A percentile compares a stretch with the other conserved stretches of the same genome.
These are phyloP conservation scores for Arion vulgaris DNA, from an alignment of 1,140 invertebrate genomes.

Conservation along the genomic window DNA sequence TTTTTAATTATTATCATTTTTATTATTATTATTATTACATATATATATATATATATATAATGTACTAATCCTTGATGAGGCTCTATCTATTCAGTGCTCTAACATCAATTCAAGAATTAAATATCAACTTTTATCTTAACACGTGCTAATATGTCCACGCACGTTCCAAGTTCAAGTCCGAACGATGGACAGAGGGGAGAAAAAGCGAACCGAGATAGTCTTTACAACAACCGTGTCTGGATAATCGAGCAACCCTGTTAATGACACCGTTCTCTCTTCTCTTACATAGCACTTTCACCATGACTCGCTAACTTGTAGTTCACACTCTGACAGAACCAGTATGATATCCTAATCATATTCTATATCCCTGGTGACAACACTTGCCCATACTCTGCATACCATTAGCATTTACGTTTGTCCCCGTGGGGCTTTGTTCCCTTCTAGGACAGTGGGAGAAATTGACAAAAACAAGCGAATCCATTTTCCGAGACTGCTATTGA, in stretches of 20 bases:
- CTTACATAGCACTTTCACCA: not conserved
- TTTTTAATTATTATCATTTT: too few species aligned
- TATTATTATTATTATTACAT: too few species aligned
- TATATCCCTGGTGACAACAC: not conserved
- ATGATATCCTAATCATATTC: constrained; percentile 8
- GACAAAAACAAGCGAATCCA: constrained; percentile 4
- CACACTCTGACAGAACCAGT: not conserved
- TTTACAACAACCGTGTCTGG: not conserved
- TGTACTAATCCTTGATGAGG: too few species aligned
- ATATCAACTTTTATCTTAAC: too few species aligned
- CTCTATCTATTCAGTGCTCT: too few species aligned
- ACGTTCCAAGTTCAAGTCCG: too few species aligned
- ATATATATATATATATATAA: too few species aligned
- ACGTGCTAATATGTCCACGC: too few species aligned
- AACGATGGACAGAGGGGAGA: too few species aligned
- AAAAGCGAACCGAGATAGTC: too few species aligned
- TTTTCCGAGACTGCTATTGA: constrained; percentile 2
- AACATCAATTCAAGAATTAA: too few species aligned
- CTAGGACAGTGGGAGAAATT: not conserved
- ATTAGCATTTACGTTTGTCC: constrained; percentile 21
- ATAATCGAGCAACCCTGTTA: not conserved
- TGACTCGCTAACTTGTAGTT: not conserved
- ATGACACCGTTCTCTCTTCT: not conserved
- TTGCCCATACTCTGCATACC: constrained; percentile 16
- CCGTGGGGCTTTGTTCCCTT: not conserved